phyloP scores from a whole-genome alignment of 2,797 vertebrate genomes.

The Geotrypetes seraphini region DNA sequence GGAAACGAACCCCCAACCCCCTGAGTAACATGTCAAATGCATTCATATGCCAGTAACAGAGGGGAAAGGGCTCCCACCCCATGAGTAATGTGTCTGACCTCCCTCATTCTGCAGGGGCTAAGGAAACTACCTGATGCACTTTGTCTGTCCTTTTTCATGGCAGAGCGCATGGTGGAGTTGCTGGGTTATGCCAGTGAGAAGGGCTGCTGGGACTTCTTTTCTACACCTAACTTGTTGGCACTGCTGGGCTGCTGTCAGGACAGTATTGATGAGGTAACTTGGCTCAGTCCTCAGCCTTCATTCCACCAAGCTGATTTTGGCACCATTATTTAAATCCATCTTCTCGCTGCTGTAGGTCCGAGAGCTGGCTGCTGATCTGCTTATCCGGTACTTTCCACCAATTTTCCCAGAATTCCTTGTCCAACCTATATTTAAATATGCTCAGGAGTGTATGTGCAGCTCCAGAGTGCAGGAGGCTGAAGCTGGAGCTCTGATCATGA shows the following conservation, averaged over 20 bases:
- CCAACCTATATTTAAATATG: constrained; percentile 42
- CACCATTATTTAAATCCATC: no score
- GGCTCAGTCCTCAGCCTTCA: background rate
- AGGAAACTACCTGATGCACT: accelerated
- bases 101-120: accelerated
- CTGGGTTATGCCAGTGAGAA: constrained; percentile 51
- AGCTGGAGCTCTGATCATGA: constrained; percentile 67
- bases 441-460: constrained; percentile 54
- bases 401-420: constrained; percentile 40
- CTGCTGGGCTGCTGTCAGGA: constrained; percentile 78
- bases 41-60: background rate
- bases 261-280: constrained; percentile 74
- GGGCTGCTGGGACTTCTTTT: constrained; percentile 73
- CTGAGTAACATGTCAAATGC: no score
- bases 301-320: no score
- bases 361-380: constrained; percentile 66
- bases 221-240: constrained; percentile 51
- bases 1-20: background rate
- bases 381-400: constrained; percentile 61
- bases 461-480: constrained; percentile 78
- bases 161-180: constrained; percentile 65
- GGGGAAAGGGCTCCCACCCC: constrained; percentile 83
- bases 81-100: constrained; percentile 43
- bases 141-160: background rate
- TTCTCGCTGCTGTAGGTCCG: constrained; percentile 56